A percentile compares a stretch with the other conserved stretches of the same genome.
These are phyloP conservation scores for Indicator indicator DNA, from an alignment of 2,113 vertebrate genomes.

Conservation along the genomic window DNA sequence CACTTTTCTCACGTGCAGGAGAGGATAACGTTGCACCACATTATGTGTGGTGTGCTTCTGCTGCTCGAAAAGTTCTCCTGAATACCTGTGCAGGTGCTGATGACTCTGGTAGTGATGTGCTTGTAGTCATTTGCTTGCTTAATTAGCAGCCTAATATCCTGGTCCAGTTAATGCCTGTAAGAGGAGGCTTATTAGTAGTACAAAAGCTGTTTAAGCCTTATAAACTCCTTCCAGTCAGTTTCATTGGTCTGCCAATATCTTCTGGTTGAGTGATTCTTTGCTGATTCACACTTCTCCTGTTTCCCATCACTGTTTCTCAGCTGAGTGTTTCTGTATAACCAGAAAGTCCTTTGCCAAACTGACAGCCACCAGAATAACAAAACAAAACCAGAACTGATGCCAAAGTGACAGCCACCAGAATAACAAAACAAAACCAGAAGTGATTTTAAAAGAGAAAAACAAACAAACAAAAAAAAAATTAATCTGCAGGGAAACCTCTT, in stretches of 20 bases:
- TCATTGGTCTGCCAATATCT: conserved; percentile 70
- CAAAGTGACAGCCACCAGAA: not conserved
- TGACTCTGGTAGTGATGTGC: not conserved
- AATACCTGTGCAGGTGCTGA: conserved; percentile 48
- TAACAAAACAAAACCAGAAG: not conserved
- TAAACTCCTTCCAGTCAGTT: conserved; percentile 52
- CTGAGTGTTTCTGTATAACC: conserved; percentile 12
- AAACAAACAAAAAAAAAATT: too few relatives aligned
- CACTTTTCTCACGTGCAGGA: not conserved
- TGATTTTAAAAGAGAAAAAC: not conserved
- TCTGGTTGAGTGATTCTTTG: conserved; percentile 54
- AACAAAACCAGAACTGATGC: not conserved
- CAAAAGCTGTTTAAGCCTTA: conserved; percentile 57
- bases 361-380: not conserved
- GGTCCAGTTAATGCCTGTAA: conserved; percentile 53
- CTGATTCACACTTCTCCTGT: not conserved
- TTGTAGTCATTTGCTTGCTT: conserved; percentile 60
- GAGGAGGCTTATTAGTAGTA: conserved; percentile 61
- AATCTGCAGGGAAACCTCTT: not conserved
- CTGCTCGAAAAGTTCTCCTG: not conserved
- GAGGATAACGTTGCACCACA: not conserved
- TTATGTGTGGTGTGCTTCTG: not conserved
- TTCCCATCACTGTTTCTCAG: not conserved
- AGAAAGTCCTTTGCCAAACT: not conserved
- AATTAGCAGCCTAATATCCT: conserved; percentile 70